Base-by-base conservation (phyloP, 2,113 vertebrate species). In the Phaethon lepturus region DNA sequence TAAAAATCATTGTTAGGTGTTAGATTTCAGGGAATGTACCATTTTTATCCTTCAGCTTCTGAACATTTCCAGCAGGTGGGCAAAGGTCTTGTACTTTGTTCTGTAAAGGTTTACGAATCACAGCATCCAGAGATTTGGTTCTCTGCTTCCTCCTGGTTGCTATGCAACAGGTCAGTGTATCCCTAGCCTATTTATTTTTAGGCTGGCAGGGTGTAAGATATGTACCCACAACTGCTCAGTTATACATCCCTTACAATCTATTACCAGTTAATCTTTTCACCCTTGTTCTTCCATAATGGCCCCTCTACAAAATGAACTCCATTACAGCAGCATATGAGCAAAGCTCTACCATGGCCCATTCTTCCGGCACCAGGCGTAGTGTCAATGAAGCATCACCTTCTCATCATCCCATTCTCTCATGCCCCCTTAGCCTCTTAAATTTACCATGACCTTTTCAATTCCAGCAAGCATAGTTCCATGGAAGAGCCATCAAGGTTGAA, bases 101-200 rank as follows among this genome's bases (percentile, higher is more conserved):
- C 81, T 67, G 55, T 18, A 58, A 86, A 76, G 71, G 85, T 83
- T 96, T 90, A 69, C 78, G 85, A 93, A 76, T 53, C 60, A 53
- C 71, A 80, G 50, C 67, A 92, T n/a, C 29, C 58, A 82, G 67
- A 86, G 60, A 74, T 76, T 56, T 68, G 38, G 42, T 45, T 79
- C 74, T 31, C 49, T 45, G 53, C 78, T 76, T 91, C 67, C 85
- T 86, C 74, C 49, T 53, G 40, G 90, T 96, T 96, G 95, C 96
- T 94, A 93, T 69, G 96, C 93, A 96, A 94, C 96, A 92, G 95
- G 93, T 96, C 92, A 92, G 58, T 19, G 52, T 50, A 92, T 76
- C 90, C 88, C 67, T 53, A 75, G 29, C 35, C 74, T 79, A 56
- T 90, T 86, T 86, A 86, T 94, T 94, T 85, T 60, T 20, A 60